Conservation (phyloP, 2,113 vertebrate genomes). For the Henicopernis longicauda region DNA sequence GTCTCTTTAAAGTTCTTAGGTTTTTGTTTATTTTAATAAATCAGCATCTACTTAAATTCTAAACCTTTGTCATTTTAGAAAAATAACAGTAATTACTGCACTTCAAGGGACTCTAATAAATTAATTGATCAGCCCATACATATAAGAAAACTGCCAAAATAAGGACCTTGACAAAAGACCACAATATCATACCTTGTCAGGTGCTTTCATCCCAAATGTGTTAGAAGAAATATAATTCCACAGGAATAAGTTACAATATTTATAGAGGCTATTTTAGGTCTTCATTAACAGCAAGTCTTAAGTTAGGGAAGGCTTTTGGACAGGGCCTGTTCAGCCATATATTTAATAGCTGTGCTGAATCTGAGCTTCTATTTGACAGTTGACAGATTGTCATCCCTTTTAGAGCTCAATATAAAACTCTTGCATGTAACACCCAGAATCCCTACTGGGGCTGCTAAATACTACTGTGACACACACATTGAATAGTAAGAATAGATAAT, state of each 20-base stretch:
- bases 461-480: not conserved
- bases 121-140: not conserved
- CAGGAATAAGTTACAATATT: not conserved
- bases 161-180: not conserved
- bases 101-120: not conserved
- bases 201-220: not conserved
- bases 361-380: not conserved
- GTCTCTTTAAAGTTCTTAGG: not conserved
- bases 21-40: not conserved
- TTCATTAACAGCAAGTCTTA: not conserved
- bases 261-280: not conserved
- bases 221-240: not conserved
- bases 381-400: not conserved
- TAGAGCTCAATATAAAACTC: not conserved
- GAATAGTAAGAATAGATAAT: not conserved
- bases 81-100: not conserved
- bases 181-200: not conserved
- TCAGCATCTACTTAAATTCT: not conserved
- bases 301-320: not conserved
- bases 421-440: not conserved
- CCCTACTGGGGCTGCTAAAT: not conserved
- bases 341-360: not conserved
- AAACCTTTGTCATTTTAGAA: not conserved
- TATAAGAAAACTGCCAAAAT: not conserved
- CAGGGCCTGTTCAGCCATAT: not conserved